phyloP scores from a whole-genome alignment of 2,888 invertebrate species.

The Camponotus fellah region DNA sequence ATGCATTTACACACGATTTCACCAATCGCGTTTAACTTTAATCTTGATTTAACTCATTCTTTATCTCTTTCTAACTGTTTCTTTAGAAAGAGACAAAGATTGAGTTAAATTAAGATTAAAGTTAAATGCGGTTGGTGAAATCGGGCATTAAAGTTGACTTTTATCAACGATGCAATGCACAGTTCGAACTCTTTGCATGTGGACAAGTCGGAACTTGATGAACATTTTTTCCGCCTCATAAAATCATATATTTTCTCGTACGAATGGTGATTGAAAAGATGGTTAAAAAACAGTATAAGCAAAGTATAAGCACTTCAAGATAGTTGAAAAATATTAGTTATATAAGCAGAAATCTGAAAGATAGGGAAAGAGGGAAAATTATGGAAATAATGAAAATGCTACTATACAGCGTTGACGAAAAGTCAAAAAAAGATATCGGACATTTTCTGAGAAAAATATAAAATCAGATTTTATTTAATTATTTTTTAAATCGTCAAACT shows the following conservation, averaged over 20 bases:
- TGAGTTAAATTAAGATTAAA: too few relatives aligned
- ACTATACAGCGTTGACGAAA: conserved; percentile 15
- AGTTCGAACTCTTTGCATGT: conserved; percentile 54
- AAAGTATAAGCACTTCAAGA: conserved; percentile 17
- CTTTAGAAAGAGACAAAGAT: too few relatives aligned
- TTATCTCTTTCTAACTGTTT: too few relatives aligned
- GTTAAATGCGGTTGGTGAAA: too few relatives aligned
- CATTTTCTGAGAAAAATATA: conserved; percentile 7
- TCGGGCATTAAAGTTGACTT: conserved; percentile 28
- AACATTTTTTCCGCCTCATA: conserved; percentile 15
- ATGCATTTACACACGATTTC: conserved; percentile 62
- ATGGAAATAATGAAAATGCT: conserved; percentile 26
- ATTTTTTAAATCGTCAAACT: not conserved
- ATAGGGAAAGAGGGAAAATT: not conserved
- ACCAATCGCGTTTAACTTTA: too few relatives aligned
- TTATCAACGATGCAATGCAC: conserved; percentile 50
- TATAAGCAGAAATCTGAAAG: not conserved
- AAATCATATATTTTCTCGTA: conserved; percentile 50
- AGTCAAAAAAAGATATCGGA: conserved; percentile 23
- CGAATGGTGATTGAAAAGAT: conserved; percentile 24
- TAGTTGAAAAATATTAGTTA: conserved; percentile 21
- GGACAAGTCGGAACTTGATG: conserved; percentile 35
- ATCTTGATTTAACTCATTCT: too few relatives aligned
- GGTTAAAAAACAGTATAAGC: not conserved
- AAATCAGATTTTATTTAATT: conserved; percentile 22